Conservation (phyloP, 1,140 invertebrate genomes). For the Aphelinus certus region DNA sequence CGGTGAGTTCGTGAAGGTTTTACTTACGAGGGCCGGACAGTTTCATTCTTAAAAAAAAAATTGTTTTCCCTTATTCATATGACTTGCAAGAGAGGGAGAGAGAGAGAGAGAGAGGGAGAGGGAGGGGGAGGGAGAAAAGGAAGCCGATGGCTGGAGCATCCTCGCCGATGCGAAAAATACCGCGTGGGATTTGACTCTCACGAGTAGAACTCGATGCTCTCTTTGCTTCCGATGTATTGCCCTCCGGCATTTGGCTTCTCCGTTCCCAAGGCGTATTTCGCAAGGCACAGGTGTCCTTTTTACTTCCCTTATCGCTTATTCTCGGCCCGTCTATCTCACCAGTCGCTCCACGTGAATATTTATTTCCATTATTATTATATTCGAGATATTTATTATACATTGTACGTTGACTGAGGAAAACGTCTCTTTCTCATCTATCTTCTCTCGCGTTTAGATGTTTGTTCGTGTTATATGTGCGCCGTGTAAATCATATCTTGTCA, state of each 20-base stretch:
- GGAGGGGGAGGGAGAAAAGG: too few species aligned
- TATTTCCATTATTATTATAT: too few species aligned
- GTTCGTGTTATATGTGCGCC: too few species aligned
- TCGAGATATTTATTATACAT: too few species aligned
- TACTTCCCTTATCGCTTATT: background rate
- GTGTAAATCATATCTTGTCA: too few species aligned
- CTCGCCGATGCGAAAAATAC: slow-evolving; percentile 9
- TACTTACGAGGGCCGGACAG: slow-evolving; percentile 15
- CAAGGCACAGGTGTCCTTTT: background rate
- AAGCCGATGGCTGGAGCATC: background rate
- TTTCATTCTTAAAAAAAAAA: slow-evolving; percentile 22
- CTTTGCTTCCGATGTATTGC: slow-evolving; percentile 9
- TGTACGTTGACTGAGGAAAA: too few species aligned
- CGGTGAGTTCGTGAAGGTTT: slow-evolving; percentile 22
- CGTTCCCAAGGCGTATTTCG: background rate
- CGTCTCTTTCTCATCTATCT: too few species aligned
- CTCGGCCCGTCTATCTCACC: background rate
- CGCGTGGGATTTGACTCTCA: slow-evolving; percentile 19
- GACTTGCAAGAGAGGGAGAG: background rate
- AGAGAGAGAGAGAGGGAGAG: background rate
- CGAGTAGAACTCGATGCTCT: background rate
- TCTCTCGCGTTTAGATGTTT: too few species aligned
- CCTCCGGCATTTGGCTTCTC: background rate
- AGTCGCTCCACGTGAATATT: background rate
- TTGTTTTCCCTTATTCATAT: slow-evolving; percentile 28